Evolutionary conservation across 37 sponge, comb jelly and placozoan species (phyloP).

Genomic region (Haliclona indistincta): DNA sequence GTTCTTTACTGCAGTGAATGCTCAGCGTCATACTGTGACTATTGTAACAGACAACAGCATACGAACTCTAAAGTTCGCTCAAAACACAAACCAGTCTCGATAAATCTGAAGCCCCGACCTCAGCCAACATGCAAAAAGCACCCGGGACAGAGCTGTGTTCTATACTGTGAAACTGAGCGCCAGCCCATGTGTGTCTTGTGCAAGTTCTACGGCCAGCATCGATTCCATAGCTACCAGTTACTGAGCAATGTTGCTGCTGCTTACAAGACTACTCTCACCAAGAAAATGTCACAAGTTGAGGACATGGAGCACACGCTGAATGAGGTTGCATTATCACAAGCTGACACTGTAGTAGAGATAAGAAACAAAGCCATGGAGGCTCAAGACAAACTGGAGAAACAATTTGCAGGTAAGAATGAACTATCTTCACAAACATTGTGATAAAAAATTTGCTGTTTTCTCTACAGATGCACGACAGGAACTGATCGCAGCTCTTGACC

Average conservation of each 20-base stretch:
- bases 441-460: background rate
- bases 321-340: conserved; percentile 8
- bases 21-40: conserved; percentile 67
- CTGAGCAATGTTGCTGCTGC: conserved; percentile 65
- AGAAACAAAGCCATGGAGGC: conserved; percentile 52
- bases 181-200: conserved; percentile 85
- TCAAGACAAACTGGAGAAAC: conserved; percentile 64
- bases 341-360: conserved; percentile 27
- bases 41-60: conserved; percentile 66
- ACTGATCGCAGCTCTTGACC: conserved; percentile 49
- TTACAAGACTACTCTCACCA: conserved; percentile 36
- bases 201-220: conserved; percentile 82
- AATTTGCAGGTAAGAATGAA: conserved; percentile 51
- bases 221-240: conserved; percentile 76
- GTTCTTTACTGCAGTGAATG: conserved; percentile 73
- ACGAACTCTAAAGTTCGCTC: conserved; percentile 57
- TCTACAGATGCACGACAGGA: conserved; percentile 43
- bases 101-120: conserved; percentile 63
- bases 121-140: conserved; percentile 76
- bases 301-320: conserved; percentile 32
- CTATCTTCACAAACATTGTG: background rate
- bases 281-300: conserved; percentile 24
- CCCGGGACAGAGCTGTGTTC: conserved; percentile 79
- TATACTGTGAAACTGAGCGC: conserved; percentile 84
- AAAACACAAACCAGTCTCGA: conserved; percentile 73